Base-by-base conservation (phyloP, 2,888 invertebrate species). In the Alentia gelatinosa region DNA sequence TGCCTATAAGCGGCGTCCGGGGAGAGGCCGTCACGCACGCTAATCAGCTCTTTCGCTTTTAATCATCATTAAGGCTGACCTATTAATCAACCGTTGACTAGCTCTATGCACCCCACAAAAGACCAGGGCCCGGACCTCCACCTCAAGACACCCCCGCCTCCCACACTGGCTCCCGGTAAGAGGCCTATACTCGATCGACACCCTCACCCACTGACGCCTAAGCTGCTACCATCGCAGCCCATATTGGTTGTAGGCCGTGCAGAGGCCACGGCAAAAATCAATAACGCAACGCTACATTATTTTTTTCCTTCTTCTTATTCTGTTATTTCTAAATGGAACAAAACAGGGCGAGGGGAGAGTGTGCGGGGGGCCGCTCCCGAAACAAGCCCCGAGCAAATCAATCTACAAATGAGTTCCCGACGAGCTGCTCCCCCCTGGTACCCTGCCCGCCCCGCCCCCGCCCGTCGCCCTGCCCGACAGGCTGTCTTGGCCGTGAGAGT, bases 331-430 rank as follows among this genome's bases (percentile, higher is more conserved):
- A 79, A 79, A 39, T 79, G 79, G 79, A 79, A 79, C 79, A 79
- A 79, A 79, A 79, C 35, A 35, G 37, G 79, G 74, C 12, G 74
- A n/a, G 37, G 37, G 37, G 39, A 9, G 39, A 68, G 33, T 68
- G n/a, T 68, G 15, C 79, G 79, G 5, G 63, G 26, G 23, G 79
- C 79, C 23, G 37, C 79, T 79, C 37, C 35, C 79, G 19, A 26
- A 79, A 79, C 79, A 79, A 79, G 79, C 79, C 79, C 37, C 79
- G 79, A 79, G 79, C 79, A 79, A 79, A 79, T 79, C 79, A 79
- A 79, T 79, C 79, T 79, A 79, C 79, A 35, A 79, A 79, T 79
- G 79, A 39, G 68, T 30, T 68, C 68, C 30, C 12, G 30, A 12
- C 26, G n/a, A 68, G n/a, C 68, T 4, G 68, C 68, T 30, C 68